These are phyloP conservation scores for Hydropsyche tenuis DNA, from an alignment of 1,140 invertebrate genomes.

Conservation along the genomic window DNA sequence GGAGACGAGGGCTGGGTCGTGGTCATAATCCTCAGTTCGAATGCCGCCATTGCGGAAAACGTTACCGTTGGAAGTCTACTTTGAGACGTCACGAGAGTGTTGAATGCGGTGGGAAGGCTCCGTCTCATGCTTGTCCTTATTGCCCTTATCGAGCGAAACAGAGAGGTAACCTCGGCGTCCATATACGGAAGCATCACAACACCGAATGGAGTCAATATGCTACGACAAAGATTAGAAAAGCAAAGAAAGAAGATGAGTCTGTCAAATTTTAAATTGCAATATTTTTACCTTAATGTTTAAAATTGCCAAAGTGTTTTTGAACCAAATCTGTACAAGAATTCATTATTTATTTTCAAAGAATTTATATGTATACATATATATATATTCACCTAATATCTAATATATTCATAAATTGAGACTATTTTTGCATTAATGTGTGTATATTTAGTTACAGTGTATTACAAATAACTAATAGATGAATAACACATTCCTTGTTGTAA, in stretches of 20 bases:
- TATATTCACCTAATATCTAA: slow-evolving; percentile 25
- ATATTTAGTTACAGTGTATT: neutral
- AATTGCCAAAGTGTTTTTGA: slow-evolving; percentile 51
- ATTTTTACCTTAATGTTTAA: slow-evolving; percentile 15
- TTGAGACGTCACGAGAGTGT: slow-evolving; percentile 82
- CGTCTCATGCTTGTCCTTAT: slow-evolving; percentile 80
- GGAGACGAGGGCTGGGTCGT: slow-evolving; percentile 48
- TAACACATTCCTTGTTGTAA: slow-evolving; percentile 20
- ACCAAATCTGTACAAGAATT: slow-evolving; percentile 49
- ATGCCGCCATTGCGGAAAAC: slow-evolving; percentile 80
- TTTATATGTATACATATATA: slow-evolving; percentile 42
- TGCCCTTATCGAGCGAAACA: slow-evolving; percentile 82
- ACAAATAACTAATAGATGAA: neutral
- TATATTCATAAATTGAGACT: slow-evolving; percentile 23
- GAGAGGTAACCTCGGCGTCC: slow-evolving; percentile 80
- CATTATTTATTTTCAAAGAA: slow-evolving; percentile 50
- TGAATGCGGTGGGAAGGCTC: slow-evolving; percentile 86
- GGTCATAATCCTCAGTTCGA: slow-evolving; percentile 68
- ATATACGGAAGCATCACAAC: slow-evolving; percentile 78
- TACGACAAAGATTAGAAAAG: slow-evolving; percentile 59
- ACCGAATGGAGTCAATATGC: slow-evolving; percentile 61
- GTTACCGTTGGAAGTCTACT: slow-evolving; percentile 83
- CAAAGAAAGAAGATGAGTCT: slow-evolving; percentile 53
- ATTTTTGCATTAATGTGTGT: neutral
- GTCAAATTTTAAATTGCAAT: slow-evolving; percentile 21